A percentile compares a stretch with the other conserved stretches of the same genome.
These are phyloP conservation scores for Rhinatrema bivittatum DNA, from an alignment of 2,797 vertebrate genomes.

Conservation along the genomic window DNA sequence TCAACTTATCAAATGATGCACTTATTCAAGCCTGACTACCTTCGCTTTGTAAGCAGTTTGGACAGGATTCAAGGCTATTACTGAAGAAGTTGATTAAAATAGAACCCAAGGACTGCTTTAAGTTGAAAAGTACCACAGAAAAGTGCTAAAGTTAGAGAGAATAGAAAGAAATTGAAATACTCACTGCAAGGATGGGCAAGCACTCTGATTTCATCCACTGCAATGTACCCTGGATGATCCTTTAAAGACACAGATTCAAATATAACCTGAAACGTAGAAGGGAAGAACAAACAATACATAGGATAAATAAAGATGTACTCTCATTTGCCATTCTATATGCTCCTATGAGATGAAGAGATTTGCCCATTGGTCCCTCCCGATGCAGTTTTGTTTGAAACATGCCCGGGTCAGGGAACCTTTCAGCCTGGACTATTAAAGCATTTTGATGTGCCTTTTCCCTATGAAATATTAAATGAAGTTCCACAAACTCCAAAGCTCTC, in stretches of 20 bases:
- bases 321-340: too few species aligned
- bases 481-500: too few species aligned
- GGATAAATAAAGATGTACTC: too few species aligned
- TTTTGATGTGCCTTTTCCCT: too few species aligned
- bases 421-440: too few species aligned
- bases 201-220: constrained; percentile 89
- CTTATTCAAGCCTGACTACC: constrained; percentile 32
- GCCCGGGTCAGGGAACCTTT: too few species aligned
- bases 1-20: constrained; percentile 16
- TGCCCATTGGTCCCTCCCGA: too few species aligned
- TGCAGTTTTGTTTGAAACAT: too few species aligned
- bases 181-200: constrained; percentile 94
- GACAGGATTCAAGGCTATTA: constrained; percentile 14
- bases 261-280: constrained; percentile 75
- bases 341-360: too few species aligned
- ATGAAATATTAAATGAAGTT: too few species aligned
- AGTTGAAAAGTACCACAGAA: not conserved
- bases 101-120: constrained; percentile 1
- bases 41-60: constrained; percentile 20
- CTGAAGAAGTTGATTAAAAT: constrained; percentile 15
- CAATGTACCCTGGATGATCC: constrained; percentile 88
- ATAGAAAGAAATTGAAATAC: constrained; percentile 34
- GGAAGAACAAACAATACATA: too few species aligned
- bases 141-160: not conserved
- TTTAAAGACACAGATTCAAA: constrained; percentile 90